phyloP scores from a whole-genome alignment of 2,113 vertebrate species.

The Brachypteracias leptosomus region DNA sequence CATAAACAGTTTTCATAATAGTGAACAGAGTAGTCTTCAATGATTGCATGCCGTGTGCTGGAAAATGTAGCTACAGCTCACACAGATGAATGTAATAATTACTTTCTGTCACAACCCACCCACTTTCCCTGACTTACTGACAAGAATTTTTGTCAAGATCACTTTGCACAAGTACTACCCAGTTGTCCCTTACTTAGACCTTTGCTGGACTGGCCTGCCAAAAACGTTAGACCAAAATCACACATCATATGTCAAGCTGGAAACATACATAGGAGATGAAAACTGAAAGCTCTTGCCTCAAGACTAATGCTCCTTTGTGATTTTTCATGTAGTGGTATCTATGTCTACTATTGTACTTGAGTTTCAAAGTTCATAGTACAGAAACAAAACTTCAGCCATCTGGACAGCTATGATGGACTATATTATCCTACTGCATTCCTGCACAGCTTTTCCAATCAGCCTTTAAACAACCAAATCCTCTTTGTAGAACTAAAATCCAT shows the following conservation, averaged over 20 bases:
- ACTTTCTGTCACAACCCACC: not conserved
- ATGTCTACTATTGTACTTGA: conserved; percentile 6
- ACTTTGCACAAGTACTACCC: not conserved
- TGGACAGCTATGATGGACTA: conserved; percentile 22
- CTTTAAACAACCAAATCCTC: conserved; percentile 29
- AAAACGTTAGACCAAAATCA: not conserved
- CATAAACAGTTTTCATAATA: not conserved
- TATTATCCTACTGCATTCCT: conserved; percentile 18
- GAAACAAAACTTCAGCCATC: conserved; percentile 49
- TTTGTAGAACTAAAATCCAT: conserved; percentile 26
- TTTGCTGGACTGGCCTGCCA: not conserved
- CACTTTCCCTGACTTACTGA: not conserved
- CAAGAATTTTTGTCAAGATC: not conserved
- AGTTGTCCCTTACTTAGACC: not conserved
- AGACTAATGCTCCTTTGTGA: not conserved
- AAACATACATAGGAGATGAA: not conserved
- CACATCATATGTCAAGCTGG: not conserved
- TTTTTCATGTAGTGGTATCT: not conserved
- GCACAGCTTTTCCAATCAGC: conserved; percentile 3
- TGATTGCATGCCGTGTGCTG: not conserved
- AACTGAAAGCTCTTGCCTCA: not conserved
- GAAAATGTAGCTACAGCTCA: not conserved
- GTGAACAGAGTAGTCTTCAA: not conserved
- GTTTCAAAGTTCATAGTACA: conserved; percentile 4
- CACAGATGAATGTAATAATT: not conserved